These are phyloP conservation scores for Menura novaehollandiae DNA, from an alignment of 2,113 vertebrate species.

Conservation along the genomic window DNA sequence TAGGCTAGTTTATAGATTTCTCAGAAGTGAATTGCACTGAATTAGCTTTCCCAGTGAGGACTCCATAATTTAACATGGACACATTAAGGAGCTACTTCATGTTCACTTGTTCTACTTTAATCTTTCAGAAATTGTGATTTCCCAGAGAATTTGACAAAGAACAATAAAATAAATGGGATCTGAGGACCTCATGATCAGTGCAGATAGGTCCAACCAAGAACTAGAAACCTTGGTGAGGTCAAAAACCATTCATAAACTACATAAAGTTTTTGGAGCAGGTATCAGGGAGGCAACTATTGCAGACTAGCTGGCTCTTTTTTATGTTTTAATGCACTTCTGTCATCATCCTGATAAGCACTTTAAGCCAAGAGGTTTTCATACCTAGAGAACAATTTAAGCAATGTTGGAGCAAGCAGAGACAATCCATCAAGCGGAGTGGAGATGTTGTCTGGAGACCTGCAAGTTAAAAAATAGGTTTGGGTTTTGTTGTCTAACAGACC, in stretches of 20 bases:
- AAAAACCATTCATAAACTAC: neutral
- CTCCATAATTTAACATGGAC: neutral
- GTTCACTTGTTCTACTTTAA: neutral
- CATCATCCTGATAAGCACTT: neutral
- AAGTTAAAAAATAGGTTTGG: neutral
- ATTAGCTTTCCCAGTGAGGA: neutral
- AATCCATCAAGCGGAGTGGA: neutral
- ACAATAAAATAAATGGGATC: neutral
- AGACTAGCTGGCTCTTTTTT: neutral
- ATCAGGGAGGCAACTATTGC: neutral
- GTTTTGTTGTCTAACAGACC: slow-evolving; percentile 1
- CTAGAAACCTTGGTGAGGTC: neutral
- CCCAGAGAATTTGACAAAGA: neutral
- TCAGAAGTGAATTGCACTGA: neutral
- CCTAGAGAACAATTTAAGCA: neutral
- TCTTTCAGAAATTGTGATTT: neutral
- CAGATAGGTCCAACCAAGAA: neutral
- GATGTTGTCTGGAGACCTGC: neutral
- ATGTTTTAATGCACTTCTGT: neutral
- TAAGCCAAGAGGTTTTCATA: neutral
- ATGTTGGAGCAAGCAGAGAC: neutral
- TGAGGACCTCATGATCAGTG: accelerated
- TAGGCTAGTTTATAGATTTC: neutral
- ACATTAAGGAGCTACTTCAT: neutral
- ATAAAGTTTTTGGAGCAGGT: neutral